Percentiles rank a stretch among this genome's conserved stretches.
These are phyloP conservation scores for Elmis aenea DNA, from an alignment of 2,888 invertebrate genomes.

Conservation along the genomic window DNA sequence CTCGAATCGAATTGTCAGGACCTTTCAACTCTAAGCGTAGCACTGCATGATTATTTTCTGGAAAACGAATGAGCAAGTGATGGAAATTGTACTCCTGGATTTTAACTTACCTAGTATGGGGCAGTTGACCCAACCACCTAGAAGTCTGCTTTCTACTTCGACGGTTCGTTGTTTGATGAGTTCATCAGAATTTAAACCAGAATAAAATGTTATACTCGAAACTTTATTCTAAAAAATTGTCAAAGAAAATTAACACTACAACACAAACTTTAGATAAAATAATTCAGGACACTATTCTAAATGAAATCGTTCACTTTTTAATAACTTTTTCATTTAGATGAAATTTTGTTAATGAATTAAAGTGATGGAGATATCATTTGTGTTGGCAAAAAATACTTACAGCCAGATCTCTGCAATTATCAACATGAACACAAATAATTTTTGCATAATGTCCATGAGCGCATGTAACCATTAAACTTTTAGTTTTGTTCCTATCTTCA, in stretches of 20 bases:
- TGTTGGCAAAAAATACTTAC: constrained; percentile 49
- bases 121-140: constrained; percentile 89
- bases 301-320: no score
- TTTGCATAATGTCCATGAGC: constrained; percentile 61
- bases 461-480: constrained; percentile 68
- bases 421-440: constrained; percentile 83
- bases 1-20: constrained; percentile 82
- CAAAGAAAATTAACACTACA: constrained; percentile 5
- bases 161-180: constrained; percentile 71
- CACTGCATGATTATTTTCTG: constrained; percentile 42
- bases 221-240: constrained; percentile 74
- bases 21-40: constrained; percentile 85
- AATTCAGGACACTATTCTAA: neutral
- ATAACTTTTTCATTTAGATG: constrained; percentile 5
- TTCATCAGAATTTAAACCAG: constrained; percentile 78
- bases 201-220: constrained; percentile 75
- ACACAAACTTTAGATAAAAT: no score
- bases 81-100: neutral
- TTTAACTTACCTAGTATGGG: constrained; percentile 60
- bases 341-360: constrained; percentile 8
- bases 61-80: constrained; percentile 6
- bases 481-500: constrained; percentile 90
- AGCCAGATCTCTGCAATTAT: constrained; percentile 88
- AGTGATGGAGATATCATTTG: constrained; percentile 1
- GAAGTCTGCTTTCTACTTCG: constrained; percentile 74